Conservation (phyloP, 2,113 vertebrate species). For the Gnathonemus echidnorhynchus region DNA sequence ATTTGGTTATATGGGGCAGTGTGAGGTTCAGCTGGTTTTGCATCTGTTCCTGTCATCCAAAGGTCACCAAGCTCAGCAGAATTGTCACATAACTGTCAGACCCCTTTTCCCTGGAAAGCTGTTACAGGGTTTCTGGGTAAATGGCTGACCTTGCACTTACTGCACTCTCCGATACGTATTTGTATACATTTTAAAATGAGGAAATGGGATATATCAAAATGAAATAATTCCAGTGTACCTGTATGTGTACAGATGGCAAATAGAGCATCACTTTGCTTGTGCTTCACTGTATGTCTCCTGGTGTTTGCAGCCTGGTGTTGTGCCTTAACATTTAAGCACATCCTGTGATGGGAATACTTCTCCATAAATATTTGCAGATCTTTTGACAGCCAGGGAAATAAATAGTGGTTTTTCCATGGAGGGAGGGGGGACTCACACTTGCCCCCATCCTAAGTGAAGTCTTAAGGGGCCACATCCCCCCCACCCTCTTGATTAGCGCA, state of each 20-base stretch:
- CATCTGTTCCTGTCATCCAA: not conserved
- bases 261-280: not conserved
- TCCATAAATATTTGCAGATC: not conserved
- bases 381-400: not conserved
- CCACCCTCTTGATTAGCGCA: not conserved
- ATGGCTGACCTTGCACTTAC: not conserved
- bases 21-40: not conserved
- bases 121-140: not conserved
- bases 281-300: not conserved
- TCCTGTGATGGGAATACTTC: not conserved
- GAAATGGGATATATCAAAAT: not conserved
- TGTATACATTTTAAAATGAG: not conserved
- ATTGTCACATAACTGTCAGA: not conserved
- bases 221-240: not conserved
- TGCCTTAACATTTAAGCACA: not conserved
- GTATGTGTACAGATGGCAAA: not conserved
- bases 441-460: not conserved
- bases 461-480: not conserved
- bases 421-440: not conserved
- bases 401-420: not conserved
- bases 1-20: not conserved
- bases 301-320: not conserved
- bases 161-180: not conserved
- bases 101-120: not conserved
- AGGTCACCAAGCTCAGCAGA: not conserved